Evolutionary conservation across 2,888 invertebrate species (phyloP).

Genomic region (Lacanobia wlatinum): DNA sequence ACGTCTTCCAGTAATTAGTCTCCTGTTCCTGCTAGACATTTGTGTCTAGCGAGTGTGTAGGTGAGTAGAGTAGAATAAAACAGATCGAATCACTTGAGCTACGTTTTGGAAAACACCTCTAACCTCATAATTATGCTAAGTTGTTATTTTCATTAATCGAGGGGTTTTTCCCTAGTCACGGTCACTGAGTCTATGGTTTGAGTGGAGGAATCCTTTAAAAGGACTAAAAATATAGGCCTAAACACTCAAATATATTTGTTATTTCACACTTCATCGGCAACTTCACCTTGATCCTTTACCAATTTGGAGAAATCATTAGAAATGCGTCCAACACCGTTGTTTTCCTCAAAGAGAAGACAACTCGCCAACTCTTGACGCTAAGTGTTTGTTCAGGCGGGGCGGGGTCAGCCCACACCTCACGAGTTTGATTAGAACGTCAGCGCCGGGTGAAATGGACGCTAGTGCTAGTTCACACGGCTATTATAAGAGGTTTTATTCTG

Average conservation of each 20-base stretch:
- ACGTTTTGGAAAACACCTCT: too few relatives aligned
- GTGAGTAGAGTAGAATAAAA: too few relatives aligned
- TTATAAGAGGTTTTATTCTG: constrained; percentile 35
- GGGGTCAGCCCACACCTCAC: constrained; percentile 31
- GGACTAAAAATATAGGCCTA: too few relatives aligned
- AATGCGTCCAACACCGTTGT: constrained; percentile 36
- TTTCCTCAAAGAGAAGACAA: constrained; percentile 27
- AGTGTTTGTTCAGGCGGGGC: constrained; percentile 44
- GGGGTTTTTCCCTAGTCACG: too few relatives aligned
- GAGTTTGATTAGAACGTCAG: constrained; percentile 21
- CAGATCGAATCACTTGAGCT: too few relatives aligned
- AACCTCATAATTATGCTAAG: too few relatives aligned
- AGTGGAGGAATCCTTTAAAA: too few relatives aligned
- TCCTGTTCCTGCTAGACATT: too few relatives aligned
- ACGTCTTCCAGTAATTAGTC: neutral
- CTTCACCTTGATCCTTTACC: neutral
- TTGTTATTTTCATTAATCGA: too few relatives aligned
- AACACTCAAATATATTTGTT: neutral
- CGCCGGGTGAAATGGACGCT: constrained; percentile 24
- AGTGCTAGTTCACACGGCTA: constrained; percentile 51
- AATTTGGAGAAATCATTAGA: constrained; percentile 27
- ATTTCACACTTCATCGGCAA: neutral
- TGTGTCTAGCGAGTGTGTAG: too few relatives aligned
- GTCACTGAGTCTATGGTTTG: too few relatives aligned
- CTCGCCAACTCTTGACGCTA: neutral